Evolutionary conservation across 1,140 invertebrate species (phyloP).

Genomic region (Aphidius gifuensis): DNA sequence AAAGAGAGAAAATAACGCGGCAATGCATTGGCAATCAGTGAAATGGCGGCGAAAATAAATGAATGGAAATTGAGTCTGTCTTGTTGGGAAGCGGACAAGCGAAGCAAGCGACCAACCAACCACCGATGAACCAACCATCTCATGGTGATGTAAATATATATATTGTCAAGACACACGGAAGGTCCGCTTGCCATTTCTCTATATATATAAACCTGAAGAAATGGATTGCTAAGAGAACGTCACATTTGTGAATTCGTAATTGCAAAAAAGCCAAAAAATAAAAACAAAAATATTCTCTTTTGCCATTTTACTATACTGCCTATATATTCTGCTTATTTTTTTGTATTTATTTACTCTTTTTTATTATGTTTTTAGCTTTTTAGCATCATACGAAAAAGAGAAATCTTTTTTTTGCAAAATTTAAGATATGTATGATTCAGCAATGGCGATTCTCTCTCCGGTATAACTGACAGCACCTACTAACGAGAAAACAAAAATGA

Average conservation of each 20-base stretch:
- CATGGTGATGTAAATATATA: neutral
- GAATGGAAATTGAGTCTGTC: slow-evolving; percentile 51
- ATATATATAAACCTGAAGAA: slow-evolving; percentile 36
- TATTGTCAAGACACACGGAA: slow-evolving; percentile 8
- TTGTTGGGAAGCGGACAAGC: slow-evolving; percentile 29
- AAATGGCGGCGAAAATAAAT: slow-evolving; percentile 52
- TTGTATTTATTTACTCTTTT: neutral
- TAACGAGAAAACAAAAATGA: slow-evolving; percentile 21
- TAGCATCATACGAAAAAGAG: neutral
- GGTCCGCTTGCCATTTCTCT: slow-evolving; percentile 2
- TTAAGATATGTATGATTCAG: slow-evolving; percentile 19
- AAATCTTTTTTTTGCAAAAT: slow-evolving; percentile 7
- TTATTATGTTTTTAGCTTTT: neutral
- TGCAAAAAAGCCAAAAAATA: slow-evolving; percentile 21
- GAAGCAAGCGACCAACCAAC: slow-evolving; percentile 27
- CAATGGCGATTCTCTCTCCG: slow-evolving; percentile 20
- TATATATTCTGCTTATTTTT: neutral
- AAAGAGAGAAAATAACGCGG: slow-evolving; percentile 24
- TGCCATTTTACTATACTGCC: neutral
- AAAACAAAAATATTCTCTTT: slow-evolving; percentile 28
- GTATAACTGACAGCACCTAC: slow-evolving; percentile 14
- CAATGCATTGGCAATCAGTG: slow-evolving; percentile 43
- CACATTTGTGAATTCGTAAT: slow-evolving; percentile 39
- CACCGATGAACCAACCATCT: slow-evolving; percentile 17
- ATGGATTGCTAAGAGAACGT: slow-evolving; percentile 39